These are phyloP conservation scores for Coecobrya sp. DNA, from an alignment of 2,888 invertebrate species.

Conservation along the genomic window DNA sequence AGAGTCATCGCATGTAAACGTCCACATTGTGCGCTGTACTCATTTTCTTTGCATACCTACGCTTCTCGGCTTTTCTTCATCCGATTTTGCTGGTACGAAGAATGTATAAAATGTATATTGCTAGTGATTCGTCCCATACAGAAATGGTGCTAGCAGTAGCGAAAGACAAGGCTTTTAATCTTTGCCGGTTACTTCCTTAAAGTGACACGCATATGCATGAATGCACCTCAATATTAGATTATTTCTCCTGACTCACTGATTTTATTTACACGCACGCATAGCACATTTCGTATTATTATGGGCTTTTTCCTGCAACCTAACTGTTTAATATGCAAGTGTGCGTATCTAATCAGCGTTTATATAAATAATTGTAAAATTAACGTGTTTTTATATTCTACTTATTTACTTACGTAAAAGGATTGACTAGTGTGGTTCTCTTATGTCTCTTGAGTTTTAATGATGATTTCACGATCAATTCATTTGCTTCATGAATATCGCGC, in stretches of 20 bases:
- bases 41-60: neutral
- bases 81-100: neutral
- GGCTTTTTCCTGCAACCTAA: constrained; percentile 8
- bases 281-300: constrained; percentile 44
- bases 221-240: constrained; percentile 47
- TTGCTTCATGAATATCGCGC: constrained; percentile 9
- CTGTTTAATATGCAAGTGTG: constrained; percentile 65
- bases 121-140: constrained; percentile 12
- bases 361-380: constrained; percentile 23
- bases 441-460: constrained; percentile 31
- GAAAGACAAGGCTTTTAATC: constrained; percentile 63
- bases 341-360: constrained; percentile 53
- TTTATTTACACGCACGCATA: constrained; percentile 68
- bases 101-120: neutral
- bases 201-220: constrained; percentile 63
- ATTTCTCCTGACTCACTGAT: constrained; percentile 64
- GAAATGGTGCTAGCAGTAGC: neutral
- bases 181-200: constrained; percentile 68
- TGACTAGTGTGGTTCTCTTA: no score
- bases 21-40: neutral
- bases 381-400: neutral
- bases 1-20: neutral
- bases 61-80: neutral
- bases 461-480: constrained; percentile 64
- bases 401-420: no score